phyloP scores from a whole-genome alignment of 2,888 invertebrate genomes.

The Microctonus brassicae region DNA sequence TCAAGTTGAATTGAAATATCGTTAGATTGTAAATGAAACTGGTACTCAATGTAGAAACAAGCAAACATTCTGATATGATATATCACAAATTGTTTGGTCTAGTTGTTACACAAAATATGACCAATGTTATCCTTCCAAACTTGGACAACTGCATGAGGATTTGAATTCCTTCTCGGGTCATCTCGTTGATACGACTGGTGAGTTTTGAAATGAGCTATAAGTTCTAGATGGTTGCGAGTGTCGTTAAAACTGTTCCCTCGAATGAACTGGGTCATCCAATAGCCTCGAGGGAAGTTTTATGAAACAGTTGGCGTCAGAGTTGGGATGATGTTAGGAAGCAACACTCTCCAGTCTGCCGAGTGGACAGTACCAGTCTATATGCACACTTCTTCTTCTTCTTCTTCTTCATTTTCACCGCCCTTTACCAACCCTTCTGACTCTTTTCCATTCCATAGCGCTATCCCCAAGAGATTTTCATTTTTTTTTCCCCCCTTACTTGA shows the following conservation, averaged over 20 bases:
- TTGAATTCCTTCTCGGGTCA: constrained; percentile 28
- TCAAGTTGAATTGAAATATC: constrained; percentile 34
- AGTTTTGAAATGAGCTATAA: constrained; percentile 8
- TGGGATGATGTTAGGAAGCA: neutral
- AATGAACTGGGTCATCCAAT: constrained; percentile 62
- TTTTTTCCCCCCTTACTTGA: neutral
- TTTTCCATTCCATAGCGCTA: too few species aligned
- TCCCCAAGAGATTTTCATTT: neutral
- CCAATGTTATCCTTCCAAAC: neutral
- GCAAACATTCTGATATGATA: neutral
- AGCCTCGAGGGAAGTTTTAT: constrained; percentile 56
- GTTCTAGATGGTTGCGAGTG: constrained; percentile 36
- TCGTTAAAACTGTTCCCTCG: constrained; percentile 43
- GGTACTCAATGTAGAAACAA: constrained; percentile 28
- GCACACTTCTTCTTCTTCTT: neutral
- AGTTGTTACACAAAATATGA: too few species aligned
- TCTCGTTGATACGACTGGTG: constrained; percentile 10
- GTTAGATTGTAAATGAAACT: constrained; percentile 17
- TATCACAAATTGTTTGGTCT: constrained; percentile 17
- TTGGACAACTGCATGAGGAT: constrained; percentile 1
- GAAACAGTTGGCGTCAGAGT: constrained; percentile 2
- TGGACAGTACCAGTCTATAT: constrained; percentile 23
- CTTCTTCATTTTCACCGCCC: too few species aligned
- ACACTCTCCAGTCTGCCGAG: neutral
- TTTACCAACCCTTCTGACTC: too few species aligned